Evolutionary conservation across 2,113 vertebrate species (phyloP), one percentile per base, ranked within the genome.

Genomic region (Nestor notabilis): DNA sequence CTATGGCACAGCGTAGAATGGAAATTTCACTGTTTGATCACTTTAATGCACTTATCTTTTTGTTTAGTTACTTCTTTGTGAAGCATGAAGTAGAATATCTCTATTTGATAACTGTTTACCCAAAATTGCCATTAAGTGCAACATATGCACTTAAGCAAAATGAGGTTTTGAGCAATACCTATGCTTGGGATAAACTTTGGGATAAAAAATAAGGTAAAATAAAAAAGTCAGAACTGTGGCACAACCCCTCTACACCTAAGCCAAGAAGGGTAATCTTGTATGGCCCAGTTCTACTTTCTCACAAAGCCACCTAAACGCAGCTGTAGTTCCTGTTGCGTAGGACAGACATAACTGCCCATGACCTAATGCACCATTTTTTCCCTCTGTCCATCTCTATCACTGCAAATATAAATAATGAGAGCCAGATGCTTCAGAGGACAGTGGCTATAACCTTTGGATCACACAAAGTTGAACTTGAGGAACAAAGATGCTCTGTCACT

Each of bases 81-180:
- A 89, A 86, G 19, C 37, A 64, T 33, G 28, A 76, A 61, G 39
- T 17, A 85, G 56, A 83, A 47, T 68, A 29, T 78, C 65, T 93
- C 63, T 69, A 21, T 70, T 19, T 86, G 53, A 79, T 75, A 56
- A 47, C 28, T 83, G 66, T 70, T 96, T 94, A 86, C 35, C 61
- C n/a, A 23, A 76, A 96, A 90, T 56, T 88, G 80, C 65, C 77
- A 91, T 86, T 94, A 90, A 87, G 58, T 86, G 39, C 24, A 66
- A 58, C 21, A 44, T 12, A 70, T 11, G 25, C 3, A 5, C 43
- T 83, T 56, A 24, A 87, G 46, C 63, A 49, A 72, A 39, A 78
- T 18, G 39, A 77, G 18, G 17, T 39, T 56, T 63, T 46, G 33
- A 60, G 31, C 33, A 61, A 29, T 80, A 71, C 2, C 0, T 27